Conservation (phyloP, 2,113 vertebrate species). For the Mobula hypostoma region DNA sequence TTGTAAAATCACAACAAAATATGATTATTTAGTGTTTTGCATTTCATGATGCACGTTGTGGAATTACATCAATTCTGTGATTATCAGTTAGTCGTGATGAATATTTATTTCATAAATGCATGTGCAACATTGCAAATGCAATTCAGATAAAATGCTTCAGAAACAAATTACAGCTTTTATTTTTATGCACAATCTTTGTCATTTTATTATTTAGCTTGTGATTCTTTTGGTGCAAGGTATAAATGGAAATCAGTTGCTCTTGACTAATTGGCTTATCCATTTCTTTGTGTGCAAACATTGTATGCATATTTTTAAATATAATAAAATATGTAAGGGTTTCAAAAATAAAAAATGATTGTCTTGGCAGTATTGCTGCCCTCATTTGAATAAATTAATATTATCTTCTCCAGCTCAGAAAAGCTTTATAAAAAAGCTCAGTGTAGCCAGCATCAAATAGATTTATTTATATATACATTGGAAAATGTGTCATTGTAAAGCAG, state of each 20-base stretch:
- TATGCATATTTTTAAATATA: conserved; percentile 17
- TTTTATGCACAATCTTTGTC: neutral
- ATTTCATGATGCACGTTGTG: neutral
- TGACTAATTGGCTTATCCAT: neutral
- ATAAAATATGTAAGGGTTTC: neutral
- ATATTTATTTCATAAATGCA: neutral
- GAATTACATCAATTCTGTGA: neutral
- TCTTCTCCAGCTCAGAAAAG: neutral
- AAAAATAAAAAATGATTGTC: neutral
- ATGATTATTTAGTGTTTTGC: conserved; percentile 28
- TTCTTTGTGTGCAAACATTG: neutral
- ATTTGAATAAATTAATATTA: conserved; percentile 12
- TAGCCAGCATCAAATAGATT: neutral
- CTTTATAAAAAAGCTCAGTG: neutral
- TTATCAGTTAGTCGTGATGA: neutral
- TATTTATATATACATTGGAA: neutral
- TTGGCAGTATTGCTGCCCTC: neutral
- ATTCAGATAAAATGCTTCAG: neutral
- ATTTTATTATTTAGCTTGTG: neutral
- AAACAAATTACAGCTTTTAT: conserved; percentile 13
- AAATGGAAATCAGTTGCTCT: neutral
- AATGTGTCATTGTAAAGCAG: neutral
- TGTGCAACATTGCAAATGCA: neutral
- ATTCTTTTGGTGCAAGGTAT: neutral
- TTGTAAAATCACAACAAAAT: conserved; percentile 10